These are phyloP conservation scores for Chitala chitala DNA, from an alignment of 2,113 vertebrate species.

Conservation along the genomic window DNA sequence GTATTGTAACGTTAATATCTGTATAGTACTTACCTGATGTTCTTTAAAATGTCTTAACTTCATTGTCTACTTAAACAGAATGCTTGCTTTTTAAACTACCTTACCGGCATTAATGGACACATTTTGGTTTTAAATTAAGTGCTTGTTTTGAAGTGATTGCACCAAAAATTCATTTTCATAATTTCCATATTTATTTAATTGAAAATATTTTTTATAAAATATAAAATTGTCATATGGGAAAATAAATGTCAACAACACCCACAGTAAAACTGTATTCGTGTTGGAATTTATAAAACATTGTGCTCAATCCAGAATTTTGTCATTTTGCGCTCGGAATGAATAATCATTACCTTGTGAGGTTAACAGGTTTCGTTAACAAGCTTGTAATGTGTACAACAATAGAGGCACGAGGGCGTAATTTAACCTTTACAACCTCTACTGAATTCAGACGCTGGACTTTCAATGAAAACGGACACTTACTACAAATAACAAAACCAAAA, in stretches of 20 bases:
- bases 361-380: constrained; percentile 30
- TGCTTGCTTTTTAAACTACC: neutral
- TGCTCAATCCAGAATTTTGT: constrained; percentile 10
- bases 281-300: neutral
- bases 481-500: constrained; percentile 35
- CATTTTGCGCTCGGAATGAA: neutral
- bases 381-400: constrained; percentile 32
- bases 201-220: neutral
- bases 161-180: neutral
- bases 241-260: neutral
- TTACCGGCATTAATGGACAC: neutral
- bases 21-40: neutral
- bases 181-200: neutral
- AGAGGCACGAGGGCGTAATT: constrained; percentile 32
- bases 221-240: neutral
- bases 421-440: constrained; percentile 32
- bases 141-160: neutral
- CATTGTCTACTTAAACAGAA: neutral
- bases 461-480: constrained; percentile 37
- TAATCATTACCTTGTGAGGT: neutral
- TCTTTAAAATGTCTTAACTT: neutral
- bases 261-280: neutral
- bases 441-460: constrained; percentile 34
- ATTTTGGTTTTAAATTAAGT: neutral
- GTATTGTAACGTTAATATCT: no score